Percentiles rank a stretch among this genome's conserved stretches.
Evolutionary conservation across 2,888 invertebrate genomes (phyloP).

Genomic region (Spilarctia lutea): DNA sequence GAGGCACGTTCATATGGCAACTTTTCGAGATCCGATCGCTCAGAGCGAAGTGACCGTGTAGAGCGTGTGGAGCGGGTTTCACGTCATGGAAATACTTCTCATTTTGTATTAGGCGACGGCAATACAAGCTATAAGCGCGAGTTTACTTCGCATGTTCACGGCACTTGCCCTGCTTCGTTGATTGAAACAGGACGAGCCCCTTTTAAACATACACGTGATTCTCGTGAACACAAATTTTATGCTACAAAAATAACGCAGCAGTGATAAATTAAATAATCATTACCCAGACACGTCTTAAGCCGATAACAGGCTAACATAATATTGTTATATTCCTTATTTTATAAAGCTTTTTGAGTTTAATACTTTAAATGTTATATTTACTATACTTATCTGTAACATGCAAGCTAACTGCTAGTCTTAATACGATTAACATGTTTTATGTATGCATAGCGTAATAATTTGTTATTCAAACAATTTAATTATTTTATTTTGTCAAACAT

Average conservation of each 20-base stretch:
- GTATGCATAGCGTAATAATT: slow-evolving; percentile 62
- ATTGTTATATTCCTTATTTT: slow-evolving; percentile 64
- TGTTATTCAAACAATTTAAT: slow-evolving; percentile 50
- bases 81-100: slow-evolving; percentile 90
- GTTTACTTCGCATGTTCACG: slow-evolving; percentile 89
- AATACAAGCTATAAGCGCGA: slow-evolving; percentile 92
- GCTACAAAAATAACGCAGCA: slow-evolving; percentile 87
- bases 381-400: slow-evolving; percentile 49
- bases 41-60: slow-evolving; percentile 85
- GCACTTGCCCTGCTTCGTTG: slow-evolving; percentile 93
- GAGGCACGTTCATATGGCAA: slow-evolving; percentile 90
- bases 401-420: slow-evolving; percentile 77
- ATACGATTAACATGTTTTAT: slow-evolving; percentile 69
- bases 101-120: slow-evolving; percentile 91
- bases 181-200: slow-evolving; percentile 91
- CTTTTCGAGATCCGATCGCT: slow-evolving; percentile 84
- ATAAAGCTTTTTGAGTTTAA: slow-evolving; percentile 58
- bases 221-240: slow-evolving; percentile 94
- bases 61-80: slow-evolving; percentile 87
- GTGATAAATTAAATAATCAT: slow-evolving; percentile 44
- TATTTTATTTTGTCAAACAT: slow-evolving; percentile 70
- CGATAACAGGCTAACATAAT: slow-evolving; percentile 41
- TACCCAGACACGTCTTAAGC: slow-evolving; percentile 21
- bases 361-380: slow-evolving; percentile 52
- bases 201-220: slow-evolving; percentile 94